These are phyloP conservation scores for Drosophila neutralis DNA, from an alignment of 2,888 invertebrate genomes.

Conservation along the genomic window DNA sequence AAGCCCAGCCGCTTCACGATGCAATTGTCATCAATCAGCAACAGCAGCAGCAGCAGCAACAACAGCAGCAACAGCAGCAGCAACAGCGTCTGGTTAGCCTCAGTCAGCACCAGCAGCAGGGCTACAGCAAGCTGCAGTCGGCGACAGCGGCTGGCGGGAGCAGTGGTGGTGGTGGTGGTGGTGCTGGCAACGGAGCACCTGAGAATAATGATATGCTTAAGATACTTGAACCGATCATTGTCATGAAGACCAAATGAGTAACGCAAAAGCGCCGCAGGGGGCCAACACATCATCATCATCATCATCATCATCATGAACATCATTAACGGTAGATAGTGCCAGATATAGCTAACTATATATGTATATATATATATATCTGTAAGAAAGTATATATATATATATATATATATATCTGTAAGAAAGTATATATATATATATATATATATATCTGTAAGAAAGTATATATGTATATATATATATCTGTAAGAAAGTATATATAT, in stretches of 20 bases:
- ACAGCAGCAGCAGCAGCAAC: conserved; percentile 63
- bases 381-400: neutral
- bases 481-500: too few species aligned
- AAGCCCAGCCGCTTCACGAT: conserved; percentile 67
- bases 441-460: neutral
- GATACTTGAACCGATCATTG: conserved; percentile 85
- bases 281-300: conserved; percentile 16
- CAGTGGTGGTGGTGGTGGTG: conserved; percentile 28
- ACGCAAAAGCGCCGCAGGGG: conserved; percentile 59
- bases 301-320: neutral
- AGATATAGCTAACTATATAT: neutral
- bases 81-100: conserved; percentile 71
- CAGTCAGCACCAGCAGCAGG: conserved; percentile 68
- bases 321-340: conserved; percentile 29
- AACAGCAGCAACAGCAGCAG: conserved; percentile 42
- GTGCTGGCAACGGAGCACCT: conserved; percentile 45
- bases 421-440: conserved; percentile 2
- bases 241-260: conserved; percentile 85
- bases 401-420: neutral
- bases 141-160: conserved; percentile 38
- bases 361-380: conserved; percentile 1
- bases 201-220: conserved; percentile 85
- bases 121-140: conserved; percentile 61
- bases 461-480: conserved; percentile 1
- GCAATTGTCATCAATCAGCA: conserved; percentile 69